A percentile compares a stretch with the other conserved stretches of the same genome.
Conservation (phyloP, 2,113 vertebrate species). For the human (Homo sapiens) region GRCh38 chr5:19567501-19568000, state of each 20-base stretch:
- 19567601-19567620: constrained; percentile 28
- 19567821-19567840: not conserved
- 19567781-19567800: not conserved
- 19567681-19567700: constrained; percentile 44
- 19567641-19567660: constrained; percentile 68
- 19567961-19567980: not conserved
- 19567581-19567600: constrained; percentile 30
- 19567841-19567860: not conserved
- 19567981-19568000: too few species aligned
- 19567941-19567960: not conserved
- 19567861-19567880: not conserved
- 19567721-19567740: constrained; percentile 52
- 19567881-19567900: not conserved
- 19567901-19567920: not conserved
- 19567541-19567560: constrained; percentile 12
- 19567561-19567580: constrained; percentile 53
- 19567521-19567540: constrained; percentile 53
- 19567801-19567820: constrained; percentile 26
- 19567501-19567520: constrained; percentile 62
- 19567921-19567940: not conserved
- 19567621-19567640: constrained; percentile 69
- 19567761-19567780: not conserved
- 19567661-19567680: constrained; percentile 55
- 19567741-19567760: constrained; percentile 31
- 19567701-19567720: constrained; percentile 49